Evolutionary conservation across 35 echinoderm and acorn worm genomes (phyloP), one percentile per base, ranked within the genome.

Genomic region (Apostichopus californicus): DNA sequence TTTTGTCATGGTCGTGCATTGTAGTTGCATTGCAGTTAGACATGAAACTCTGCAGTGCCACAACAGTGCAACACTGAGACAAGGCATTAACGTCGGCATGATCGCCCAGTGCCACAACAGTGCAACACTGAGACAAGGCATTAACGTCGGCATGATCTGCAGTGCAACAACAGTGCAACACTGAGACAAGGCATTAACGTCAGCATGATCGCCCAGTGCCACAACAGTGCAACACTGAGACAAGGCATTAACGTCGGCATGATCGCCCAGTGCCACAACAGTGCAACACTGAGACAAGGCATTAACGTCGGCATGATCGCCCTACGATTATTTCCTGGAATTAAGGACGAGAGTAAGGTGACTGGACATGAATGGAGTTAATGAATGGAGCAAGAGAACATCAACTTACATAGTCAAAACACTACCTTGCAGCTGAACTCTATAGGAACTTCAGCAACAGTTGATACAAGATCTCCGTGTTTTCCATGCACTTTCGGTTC

Each of bases 1-100:
- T 53, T 89, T 89, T 89, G 86, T 89, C 28, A 57, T 89, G 86
- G 86, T 89, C 64, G 86, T 89, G 86, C 86, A 89, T 89, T 89
- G 86, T 89, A 89, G 86, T 89, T 89, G 86, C 86, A 89, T 89
- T 89, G 86, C 86, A 89, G 86, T 75, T 54, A 56, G 0, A 54
- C 9, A 11, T 73, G 25, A 9, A 8, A 55, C 72, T 72, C 86
- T 61, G 58, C 58, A 61, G 58, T 61, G 58, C 58, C 0, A 61
- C 58, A 61, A 61, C 58, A 89, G 64, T 89, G 86, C 86, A 89
- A 52, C 86, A 89, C 86, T 89, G 86, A 89, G 86, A 73, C 86
- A 89, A 89, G 80, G 46, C 80, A 24, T 55, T 55, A 8, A 55
- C 80, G 8, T 82, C 80, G 18, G 6, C 20, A 18, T 60, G 11